A percentile compares a stretch with the other conserved stretches of the same genome.
These are phyloP conservation scores for Erannis defoliaria DNA, from an alignment of 2,888 invertebrate species.

Conservation along the genomic window DNA sequence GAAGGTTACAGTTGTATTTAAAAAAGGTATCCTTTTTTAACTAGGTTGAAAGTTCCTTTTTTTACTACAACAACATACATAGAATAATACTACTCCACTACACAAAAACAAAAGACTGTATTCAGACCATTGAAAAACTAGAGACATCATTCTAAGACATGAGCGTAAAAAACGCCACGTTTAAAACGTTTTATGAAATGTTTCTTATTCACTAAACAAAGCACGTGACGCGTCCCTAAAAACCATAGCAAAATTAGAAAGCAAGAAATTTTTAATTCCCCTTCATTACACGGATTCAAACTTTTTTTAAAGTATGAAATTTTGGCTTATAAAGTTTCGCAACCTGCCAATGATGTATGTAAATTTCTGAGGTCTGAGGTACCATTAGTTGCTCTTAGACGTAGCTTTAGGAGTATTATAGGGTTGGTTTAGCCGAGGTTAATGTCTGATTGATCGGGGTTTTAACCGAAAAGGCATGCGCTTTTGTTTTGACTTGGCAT, in stretches of 20 bases:
- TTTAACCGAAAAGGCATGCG: conserved; percentile 40
- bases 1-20: too few relatives aligned
- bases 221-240: conserved; percentile 49
- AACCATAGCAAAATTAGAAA: conserved; percentile 62
- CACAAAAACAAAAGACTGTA: too few relatives aligned
- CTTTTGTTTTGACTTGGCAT: conserved; percentile 16
- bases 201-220: neutral
- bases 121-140: too few relatives aligned
- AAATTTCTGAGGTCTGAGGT: conserved; percentile 69
- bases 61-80: too few relatives aligned
- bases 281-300: conserved; percentile 52
- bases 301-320: conserved; percentile 62
- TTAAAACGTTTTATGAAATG: neutral
- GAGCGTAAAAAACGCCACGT: neutral
- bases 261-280: conserved; percentile 72
- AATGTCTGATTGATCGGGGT: conserved; percentile 54
- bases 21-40: too few relatives aligned
- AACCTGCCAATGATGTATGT: conserved; percentile 84
- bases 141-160: neutral
- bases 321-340: conserved; percentile 57
- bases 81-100: too few relatives aligned
- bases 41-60: too few relatives aligned
- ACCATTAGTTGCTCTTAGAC: conserved; percentile 72
- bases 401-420: conserved; percentile 67
- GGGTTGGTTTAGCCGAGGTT: conserved; percentile 60